Percentiles rank a stretch among this genome's conserved stretches.
phyloP scores from a whole-genome alignment of 1,140 invertebrate species.

The Charaxes varanes region DNA sequence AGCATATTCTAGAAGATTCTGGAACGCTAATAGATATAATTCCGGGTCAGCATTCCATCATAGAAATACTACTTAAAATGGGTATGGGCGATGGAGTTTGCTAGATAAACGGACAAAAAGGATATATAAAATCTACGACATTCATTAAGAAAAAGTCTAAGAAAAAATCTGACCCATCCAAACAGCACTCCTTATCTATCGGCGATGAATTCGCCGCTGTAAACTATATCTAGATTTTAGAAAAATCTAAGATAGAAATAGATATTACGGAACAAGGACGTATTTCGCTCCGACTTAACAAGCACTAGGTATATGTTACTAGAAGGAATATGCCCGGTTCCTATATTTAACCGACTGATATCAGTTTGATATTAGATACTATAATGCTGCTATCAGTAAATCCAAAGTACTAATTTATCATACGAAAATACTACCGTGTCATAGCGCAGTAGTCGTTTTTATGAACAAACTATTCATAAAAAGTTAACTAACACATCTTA shows the following conservation, averaged over 20 bases:
- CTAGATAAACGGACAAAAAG: conserved; percentile 57
- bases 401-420: no score
- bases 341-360: no score
- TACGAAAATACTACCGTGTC: no score
- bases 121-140: conserved; percentile 48
- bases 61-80: conserved; percentile 54
- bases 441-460: no score
- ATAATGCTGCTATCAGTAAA: no score
- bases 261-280: conserved; percentile 8
- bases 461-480: no score
- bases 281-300: conserved; percentile 44
- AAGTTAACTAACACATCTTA: no score
- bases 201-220: conserved; percentile 29
- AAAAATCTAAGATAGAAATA: conserved; percentile 37
- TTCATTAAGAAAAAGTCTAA: conserved; percentile 44
- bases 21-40: conserved; percentile 52
- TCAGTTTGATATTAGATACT: no score
- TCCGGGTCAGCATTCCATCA: conserved; percentile 37
- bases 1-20: conserved; percentile 39
- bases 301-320: no score
- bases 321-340: no score
- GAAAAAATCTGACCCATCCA: conserved; percentile 65
- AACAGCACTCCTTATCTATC: conserved; percentile 58
- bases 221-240: conserved; percentile 48
- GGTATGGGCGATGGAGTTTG: conserved; percentile 61